Conservation (phyloP, 2,113 vertebrate genomes). For the Semnornis frantzii region DNA sequence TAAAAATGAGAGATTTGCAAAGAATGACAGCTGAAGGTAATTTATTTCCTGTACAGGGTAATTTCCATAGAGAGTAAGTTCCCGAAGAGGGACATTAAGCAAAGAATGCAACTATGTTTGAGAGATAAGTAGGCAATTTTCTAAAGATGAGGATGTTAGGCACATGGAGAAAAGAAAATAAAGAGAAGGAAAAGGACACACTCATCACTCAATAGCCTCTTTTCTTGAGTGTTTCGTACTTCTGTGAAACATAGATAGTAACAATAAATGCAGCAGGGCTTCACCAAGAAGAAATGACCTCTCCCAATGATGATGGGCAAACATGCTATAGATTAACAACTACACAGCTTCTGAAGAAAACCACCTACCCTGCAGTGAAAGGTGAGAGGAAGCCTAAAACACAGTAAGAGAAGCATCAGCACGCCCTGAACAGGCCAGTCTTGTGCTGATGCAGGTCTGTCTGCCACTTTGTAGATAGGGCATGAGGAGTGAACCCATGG, state of each 20-base stretch:
- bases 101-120: neutral
- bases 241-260: neutral
- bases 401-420: neutral
- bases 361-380: accelerated
- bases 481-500: neutral
- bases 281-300: neutral
- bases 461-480: neutral
- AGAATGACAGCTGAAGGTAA: constrained; percentile 11
- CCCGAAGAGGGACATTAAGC: neutral
- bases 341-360: neutral
- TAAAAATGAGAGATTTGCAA: neutral
- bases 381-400: neutral
- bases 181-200: neutral
- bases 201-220: neutral
- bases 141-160: neutral
- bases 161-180: neutral
- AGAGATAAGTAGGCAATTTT: constrained; percentile 1
- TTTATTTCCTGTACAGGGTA: constrained; percentile 18
- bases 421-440: accelerated
- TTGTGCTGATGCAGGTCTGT: accelerated
- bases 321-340: neutral
- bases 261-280: neutral
- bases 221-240: neutral
- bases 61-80: constrained; percentile 25
- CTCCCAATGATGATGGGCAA: neutral